Evolutionary conservation across 2,888 invertebrate genomes (phyloP), one percentile per base, ranked within the genome.

Genomic region (Anticlea derivata): DNA sequence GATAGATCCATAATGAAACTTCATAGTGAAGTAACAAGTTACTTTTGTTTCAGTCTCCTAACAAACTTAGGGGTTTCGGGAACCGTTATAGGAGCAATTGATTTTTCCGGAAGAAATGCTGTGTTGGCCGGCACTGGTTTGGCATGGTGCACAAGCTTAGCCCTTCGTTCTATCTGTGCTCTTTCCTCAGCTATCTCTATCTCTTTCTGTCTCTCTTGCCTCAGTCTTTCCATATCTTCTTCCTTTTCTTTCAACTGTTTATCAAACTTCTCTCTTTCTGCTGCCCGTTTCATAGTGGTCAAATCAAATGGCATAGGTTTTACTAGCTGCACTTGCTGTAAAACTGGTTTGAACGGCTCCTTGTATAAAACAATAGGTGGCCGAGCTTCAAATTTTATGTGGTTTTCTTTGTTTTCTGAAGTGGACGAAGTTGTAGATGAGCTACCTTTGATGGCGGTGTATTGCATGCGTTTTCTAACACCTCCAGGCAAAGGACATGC

Each of bases 401-500:
- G 46, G 33, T 91, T 90, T 49, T 91, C 89, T 70, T 91, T 90
- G 45, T 88, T 86, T 34, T 87, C 87, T 0, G 82, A 84, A 4
- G 33, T 35, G 2, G 51, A 51, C 5, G 86, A 87, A 29, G 79
- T 59, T 11, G 76, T 72, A 2, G 88, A 86, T 0, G 75, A 62
- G 44, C 69, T 59, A 0, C 72, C 70, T 50, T 82, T 84, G 0
- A 70, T 48, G 1, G 67, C 62, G 43, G 46, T 66, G 80, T 26
- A 83, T 56, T 61, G 83, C 80, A 72, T 92, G 46, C 49, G 83
- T 74, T 78, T 92, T 68, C 65, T 92, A 63, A 78, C 86, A 62
- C 61, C 79, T n/a, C 71, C 73, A 0, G 95, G 95, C 7, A 93
- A 71, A 0, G 95, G 95, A 39, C 93, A 93, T 0, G 96, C 96